A percentile compares a stretch with the other conserved stretches of the same genome.
Evolutionary conservation across 2,888 invertebrate genomes (phyloP).

Genomic region (Seladonia tumulorum): DNA sequence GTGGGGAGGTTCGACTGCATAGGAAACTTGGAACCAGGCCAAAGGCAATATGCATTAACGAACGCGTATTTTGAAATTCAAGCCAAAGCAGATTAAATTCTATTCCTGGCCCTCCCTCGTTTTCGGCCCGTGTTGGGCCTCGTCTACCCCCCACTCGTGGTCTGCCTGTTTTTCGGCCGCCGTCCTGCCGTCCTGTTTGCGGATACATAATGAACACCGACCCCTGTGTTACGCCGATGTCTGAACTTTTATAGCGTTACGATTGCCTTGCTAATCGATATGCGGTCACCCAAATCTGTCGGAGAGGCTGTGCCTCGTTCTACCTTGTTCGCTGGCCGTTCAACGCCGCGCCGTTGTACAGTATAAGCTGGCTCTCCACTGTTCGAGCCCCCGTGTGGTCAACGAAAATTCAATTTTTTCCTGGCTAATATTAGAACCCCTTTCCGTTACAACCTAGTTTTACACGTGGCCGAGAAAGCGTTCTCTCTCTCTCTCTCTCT

Average conservation of each 20-base stretch:
- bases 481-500: background rate
- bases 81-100: constrained; percentile 82
- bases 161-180: constrained; percentile 34
- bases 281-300: constrained; percentile 51
- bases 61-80: constrained; percentile 81
- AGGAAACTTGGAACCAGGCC: constrained; percentile 79
- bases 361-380: background rate
- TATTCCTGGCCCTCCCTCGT: constrained; percentile 68
- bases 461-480: background rate
- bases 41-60: constrained; percentile 83
- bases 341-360: background rate
- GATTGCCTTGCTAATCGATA: constrained; percentile 62
- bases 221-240: constrained; percentile 49
- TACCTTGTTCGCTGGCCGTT: constrained; percentile 23
- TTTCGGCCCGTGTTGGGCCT: constrained; percentile 34
- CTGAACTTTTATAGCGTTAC: constrained; percentile 59
- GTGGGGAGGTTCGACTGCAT: constrained; percentile 70
- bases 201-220: constrained; percentile 72
- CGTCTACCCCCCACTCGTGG: constrained; percentile 23
- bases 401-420: constrained; percentile 25
- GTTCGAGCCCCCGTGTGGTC: constrained; percentile 15
- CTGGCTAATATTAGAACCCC: background rate
- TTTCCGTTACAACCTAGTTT: constrained; percentile 16
- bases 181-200: constrained; percentile 59
- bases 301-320: constrained; percentile 7